Evolutionary conservation across 1,140 invertebrate genomes (phyloP).

Genomic region (Cydia fagiglandana): DNA sequence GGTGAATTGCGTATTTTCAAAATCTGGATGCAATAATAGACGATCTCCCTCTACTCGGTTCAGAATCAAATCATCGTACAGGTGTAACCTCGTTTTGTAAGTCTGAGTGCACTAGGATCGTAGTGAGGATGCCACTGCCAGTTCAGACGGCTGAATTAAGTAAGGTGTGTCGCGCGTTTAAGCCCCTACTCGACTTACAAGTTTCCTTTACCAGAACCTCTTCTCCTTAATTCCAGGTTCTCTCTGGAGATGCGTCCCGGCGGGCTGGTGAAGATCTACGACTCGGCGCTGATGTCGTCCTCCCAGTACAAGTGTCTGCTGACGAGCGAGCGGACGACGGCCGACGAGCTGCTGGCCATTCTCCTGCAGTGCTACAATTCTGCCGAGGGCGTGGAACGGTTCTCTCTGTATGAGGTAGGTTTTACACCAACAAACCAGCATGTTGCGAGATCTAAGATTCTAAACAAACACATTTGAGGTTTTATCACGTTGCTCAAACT

Average conservation of each 20-base stretch:
- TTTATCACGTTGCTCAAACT: too few relatives aligned
- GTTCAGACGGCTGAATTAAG: too few relatives aligned
- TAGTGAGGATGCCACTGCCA: too few relatives aligned
- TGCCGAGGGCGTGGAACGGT: slow-evolving; percentile 89
- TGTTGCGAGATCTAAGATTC: not conserved
- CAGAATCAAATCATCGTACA: too few relatives aligned
- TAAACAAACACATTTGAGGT: too few relatives aligned
- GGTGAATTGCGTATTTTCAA: too few relatives aligned
- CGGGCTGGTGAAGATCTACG: slow-evolving; percentile 93
- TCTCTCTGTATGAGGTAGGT: slow-evolving; percentile 91
- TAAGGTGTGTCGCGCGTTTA: too few relatives aligned
- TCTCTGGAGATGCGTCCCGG: slow-evolving; percentile 91
- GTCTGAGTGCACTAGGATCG: too few relatives aligned
- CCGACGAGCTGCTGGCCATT: slow-evolving; percentile 92
- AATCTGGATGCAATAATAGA: too few relatives aligned
- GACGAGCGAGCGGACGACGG: slow-evolving; percentile 93
- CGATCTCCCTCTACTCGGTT: too few relatives aligned
- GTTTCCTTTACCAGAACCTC: not conserved
- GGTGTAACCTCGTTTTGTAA: too few relatives aligned
- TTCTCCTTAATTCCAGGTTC: slow-evolving; percentile 83
- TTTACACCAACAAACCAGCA: not conserved
- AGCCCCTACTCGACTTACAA: too few relatives aligned
- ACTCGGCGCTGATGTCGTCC: slow-evolving; percentile 92
- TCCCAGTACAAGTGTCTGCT: slow-evolving; percentile 95
- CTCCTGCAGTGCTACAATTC: slow-evolving; percentile 92